Conservation (phyloP, 2,797 vertebrate species). For the Lepilemur septentrionalis region DNA sequence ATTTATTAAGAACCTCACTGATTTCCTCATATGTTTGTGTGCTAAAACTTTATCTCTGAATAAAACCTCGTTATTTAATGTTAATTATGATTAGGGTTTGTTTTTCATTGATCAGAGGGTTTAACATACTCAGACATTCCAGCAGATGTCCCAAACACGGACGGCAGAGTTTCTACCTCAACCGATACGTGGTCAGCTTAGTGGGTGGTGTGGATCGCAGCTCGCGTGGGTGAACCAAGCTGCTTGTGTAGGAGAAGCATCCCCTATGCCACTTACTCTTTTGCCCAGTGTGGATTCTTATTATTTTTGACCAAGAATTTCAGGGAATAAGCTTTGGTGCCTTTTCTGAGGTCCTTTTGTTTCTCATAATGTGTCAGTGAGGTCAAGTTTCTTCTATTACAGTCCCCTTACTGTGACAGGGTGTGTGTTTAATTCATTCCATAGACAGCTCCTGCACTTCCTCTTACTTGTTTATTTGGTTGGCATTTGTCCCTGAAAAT, state of each 20-base stretch:
- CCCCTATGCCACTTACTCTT: conserved; percentile 49
- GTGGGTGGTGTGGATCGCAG: conserved; percentile 55
- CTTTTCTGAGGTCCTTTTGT: conserved; percentile 10
- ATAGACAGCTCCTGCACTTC: not conserved
- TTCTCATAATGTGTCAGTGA: conserved; percentile 55
- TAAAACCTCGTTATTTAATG: not conserved
- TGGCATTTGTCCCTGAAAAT: not conserved
- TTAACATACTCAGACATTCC: conserved; percentile 46
- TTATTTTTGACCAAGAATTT: conserved; percentile 60
- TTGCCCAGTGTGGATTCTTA: conserved; percentile 60
- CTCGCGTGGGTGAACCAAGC: conserved; percentile 28
- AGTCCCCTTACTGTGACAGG: conserved; percentile 17
- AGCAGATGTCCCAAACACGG: conserved; percentile 41
- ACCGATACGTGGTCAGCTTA: conserved; percentile 51
- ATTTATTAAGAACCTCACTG: not conserved
- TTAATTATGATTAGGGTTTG: conserved; percentile 33
- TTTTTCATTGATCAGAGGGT: conserved; percentile 63
- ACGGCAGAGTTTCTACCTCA: conserved; percentile 39
- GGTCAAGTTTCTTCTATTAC: not conserved
- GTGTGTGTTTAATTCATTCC: conserved; percentile 25
- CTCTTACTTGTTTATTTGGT: not conserved
- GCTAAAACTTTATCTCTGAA: not conserved
- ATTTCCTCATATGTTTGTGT: not conserved
- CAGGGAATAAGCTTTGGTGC: conserved; percentile 48
- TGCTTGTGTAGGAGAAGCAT: conserved; percentile 57